Percentiles rank a stretch among this genome's conserved stretches.
phyloP scores from a whole-genome alignment of 2,888 invertebrate species.

The Caenorhabditis imperialis region DNA sequence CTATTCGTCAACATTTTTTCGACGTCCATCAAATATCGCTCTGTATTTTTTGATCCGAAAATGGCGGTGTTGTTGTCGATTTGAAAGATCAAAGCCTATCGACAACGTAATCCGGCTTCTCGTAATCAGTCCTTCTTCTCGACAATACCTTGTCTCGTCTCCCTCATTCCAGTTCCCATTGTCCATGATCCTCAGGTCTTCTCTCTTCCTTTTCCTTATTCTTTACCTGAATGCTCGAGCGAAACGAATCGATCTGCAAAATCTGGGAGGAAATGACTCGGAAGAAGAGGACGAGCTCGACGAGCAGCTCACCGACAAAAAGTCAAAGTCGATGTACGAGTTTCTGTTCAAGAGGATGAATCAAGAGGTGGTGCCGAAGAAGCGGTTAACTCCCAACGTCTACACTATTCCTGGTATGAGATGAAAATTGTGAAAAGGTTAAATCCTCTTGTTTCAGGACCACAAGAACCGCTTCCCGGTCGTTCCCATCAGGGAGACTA shows the following conservation, averaged over 20 bases:
- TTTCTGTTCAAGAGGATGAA: constrained; percentile 66
- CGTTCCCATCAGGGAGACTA: constrained; percentile 68
- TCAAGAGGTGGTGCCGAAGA: constrained; percentile 59
- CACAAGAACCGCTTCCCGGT: constrained; percentile 71
- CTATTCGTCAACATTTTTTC: too few species aligned
- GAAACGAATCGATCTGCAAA: constrained; percentile 46
- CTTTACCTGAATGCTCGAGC: constrained; percentile 24
- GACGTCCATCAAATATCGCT: too few species aligned
- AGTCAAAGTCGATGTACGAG: constrained; percentile 51
- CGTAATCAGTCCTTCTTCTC: constrained; percentile 2
- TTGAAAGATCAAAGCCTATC: constrained; percentile 47
- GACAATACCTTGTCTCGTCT: constrained; percentile 26
- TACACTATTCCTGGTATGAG: constrained; percentile 61
- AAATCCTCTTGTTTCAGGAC: constrained; percentile 65
- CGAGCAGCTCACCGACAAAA: constrained; percentile 35
- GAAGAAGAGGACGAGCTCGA: constrained; percentile 35
- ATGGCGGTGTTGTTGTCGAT: too few species aligned
- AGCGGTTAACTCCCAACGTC: constrained; percentile 48
- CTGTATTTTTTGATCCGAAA: too few species aligned
- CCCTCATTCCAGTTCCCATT: constrained; percentile 8
- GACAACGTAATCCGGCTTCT: constrained; percentile 42
- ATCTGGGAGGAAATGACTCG: constrained; percentile 30
- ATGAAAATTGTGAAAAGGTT: background rate
- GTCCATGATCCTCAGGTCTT: constrained; percentile 36
- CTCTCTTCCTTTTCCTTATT: constrained; percentile 27